These are phyloP conservation scores for Australoheros facetus DNA, from an alignment of 2,797 vertebrate genomes.

Conservation along the genomic window DNA sequence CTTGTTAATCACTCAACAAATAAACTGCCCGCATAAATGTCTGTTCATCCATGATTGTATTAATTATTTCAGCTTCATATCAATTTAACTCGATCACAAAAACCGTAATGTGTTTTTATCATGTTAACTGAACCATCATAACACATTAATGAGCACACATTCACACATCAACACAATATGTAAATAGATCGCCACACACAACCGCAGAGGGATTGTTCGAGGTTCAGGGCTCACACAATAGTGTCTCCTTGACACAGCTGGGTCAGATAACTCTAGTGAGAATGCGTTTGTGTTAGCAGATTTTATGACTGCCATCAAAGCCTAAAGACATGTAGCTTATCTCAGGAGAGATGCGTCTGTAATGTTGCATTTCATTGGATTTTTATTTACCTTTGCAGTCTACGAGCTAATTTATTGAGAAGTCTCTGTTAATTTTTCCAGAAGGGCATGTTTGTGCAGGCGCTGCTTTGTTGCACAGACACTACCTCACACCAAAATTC, in stretches of 20 bases:
- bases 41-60: not conserved
- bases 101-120: not conserved
- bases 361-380: slow-evolving; percentile 17
- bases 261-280: slow-evolving; percentile 32
- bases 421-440: slow-evolving; percentile 6
- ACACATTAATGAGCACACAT: not conserved
- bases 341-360: not conserved
- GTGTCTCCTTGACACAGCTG: slow-evolving; percentile 68
- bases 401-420: slow-evolving; percentile 6
- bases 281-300: slow-evolving; percentile 26
- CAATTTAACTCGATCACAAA: not conserved
- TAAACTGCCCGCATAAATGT: not conserved
- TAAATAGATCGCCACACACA: slow-evolving; percentile 14
- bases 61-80: not conserved
- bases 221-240: slow-evolving; percentile 50
- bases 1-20: not conserved
- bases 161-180: not conserved
- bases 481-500: slow-evolving; percentile 38
- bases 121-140: not conserved
- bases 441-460: slow-evolving; percentile 58
- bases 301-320: slow-evolving; percentile 45
- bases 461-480: slow-evolving; percentile 35
- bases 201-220: slow-evolving; percentile 14
- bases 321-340: not conserved
- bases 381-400: slow-evolving; percentile 21